Evolutionary conservation across 2,797 vertebrate species (phyloP).

Genomic region (Scolopax rusticola): DNA sequence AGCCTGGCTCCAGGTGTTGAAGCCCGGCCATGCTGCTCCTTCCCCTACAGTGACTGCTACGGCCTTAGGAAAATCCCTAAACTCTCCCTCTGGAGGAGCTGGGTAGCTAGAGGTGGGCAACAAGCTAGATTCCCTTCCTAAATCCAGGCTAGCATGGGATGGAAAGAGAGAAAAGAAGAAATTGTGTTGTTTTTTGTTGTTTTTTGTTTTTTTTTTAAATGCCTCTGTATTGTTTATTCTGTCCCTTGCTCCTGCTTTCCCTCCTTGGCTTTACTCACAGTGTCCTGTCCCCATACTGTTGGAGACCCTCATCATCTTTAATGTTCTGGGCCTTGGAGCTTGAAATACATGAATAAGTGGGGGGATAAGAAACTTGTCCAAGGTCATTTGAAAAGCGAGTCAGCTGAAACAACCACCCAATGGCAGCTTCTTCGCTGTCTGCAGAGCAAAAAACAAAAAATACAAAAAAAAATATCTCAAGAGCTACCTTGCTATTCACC

Average conservation of each 20-base stretch:
- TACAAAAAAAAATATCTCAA: background rate
- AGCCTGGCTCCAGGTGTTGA: background rate
- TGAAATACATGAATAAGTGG: rapidly evolving
- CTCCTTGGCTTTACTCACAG: background rate
- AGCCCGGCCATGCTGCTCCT: background rate
- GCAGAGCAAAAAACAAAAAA: too few species aligned
- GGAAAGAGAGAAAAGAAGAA: background rate
- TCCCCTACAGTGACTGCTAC: background rate
- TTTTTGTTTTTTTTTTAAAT: background rate
- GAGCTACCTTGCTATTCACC: background rate
- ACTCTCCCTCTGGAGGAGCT: background rate
- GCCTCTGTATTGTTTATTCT: background rate
- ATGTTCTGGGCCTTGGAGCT: background rate
- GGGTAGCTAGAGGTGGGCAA: background rate
- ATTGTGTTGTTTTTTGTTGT: background rate
- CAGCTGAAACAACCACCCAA: background rate
- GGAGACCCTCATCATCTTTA: background rate
- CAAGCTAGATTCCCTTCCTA: background rate
- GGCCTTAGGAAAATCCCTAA: background rate
- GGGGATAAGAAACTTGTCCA: background rate
- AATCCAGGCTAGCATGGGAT: background rate
- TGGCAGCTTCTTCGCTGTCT: background rate
- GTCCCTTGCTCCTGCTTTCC: background rate
- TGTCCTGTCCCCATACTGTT: background rate
- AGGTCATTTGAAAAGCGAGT: background rate